Evolutionary conservation across 2,888 invertebrate species (phyloP).

Genomic region (Apotomis betuletana): DNA sequence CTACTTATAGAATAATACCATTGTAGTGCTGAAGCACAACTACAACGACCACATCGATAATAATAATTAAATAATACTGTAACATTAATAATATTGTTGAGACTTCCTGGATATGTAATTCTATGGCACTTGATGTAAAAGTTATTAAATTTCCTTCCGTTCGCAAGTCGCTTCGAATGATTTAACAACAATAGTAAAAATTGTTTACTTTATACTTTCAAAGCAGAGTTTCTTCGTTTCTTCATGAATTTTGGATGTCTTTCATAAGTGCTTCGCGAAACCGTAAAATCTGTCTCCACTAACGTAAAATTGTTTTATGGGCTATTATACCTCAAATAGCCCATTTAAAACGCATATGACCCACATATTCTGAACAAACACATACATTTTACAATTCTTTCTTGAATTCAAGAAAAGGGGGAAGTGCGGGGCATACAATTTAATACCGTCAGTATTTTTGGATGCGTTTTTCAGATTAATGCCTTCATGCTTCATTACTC

Average conservation of each 20-base stretch:
- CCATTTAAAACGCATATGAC: conserved; percentile 58
- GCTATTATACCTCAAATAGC: conserved; percentile 54
- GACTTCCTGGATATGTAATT: too few relatives aligned
- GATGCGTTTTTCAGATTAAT: conserved; percentile 13
- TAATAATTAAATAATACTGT: too few relatives aligned
- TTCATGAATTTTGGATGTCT: conserved; percentile 20
- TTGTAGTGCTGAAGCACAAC: too few relatives aligned
- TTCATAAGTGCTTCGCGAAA: conserved; percentile 22
- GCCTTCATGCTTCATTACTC: neutral
- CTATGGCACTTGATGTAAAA: too few relatives aligned
- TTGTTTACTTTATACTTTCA: neutral
- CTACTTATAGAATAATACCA: too few relatives aligned
- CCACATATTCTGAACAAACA: conserved; percentile 44
- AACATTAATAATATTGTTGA: too few relatives aligned
- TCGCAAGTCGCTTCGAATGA: neutral
- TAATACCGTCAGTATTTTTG: conserved; percentile 21
- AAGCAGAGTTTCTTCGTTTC: conserved; percentile 1
- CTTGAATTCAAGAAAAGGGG: conserved; percentile 15
- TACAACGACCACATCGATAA: too few relatives aligned
- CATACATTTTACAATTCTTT: conserved; percentile 38
- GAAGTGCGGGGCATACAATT: conserved; percentile 17
- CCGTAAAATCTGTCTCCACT: conserved; percentile 63
- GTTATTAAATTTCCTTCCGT: too few relatives aligned
- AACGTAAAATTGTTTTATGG: conserved; percentile 66
- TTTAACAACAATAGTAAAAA: neutral